Percentiles rank a stretch among this genome's conserved stretches.
These are phyloP conservation scores for Plectus sambesii DNA, from an alignment of 1,140 invertebrate genomes.

Conservation along the genomic window DNA sequence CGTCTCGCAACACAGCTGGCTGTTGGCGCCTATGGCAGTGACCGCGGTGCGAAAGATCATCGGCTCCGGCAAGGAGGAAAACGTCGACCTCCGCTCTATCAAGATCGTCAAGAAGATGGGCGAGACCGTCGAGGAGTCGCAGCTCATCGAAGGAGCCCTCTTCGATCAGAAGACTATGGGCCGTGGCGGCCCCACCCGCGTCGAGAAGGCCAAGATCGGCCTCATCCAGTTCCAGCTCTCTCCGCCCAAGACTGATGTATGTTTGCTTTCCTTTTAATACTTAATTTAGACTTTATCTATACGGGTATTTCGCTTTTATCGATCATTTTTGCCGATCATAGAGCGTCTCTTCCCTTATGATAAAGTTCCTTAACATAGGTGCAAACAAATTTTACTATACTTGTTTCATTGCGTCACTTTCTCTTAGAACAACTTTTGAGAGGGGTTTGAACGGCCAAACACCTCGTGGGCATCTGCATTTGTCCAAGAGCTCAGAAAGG, in stretches of 20 bases:
- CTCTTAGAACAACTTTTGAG: too few relatives aligned
- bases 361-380: too few relatives aligned
- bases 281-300: conserved; percentile 1
- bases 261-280: conserved; percentile 10
- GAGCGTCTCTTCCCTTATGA: too few relatives aligned
- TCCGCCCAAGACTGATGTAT: conserved; percentile 93
- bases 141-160: conserved; percentile 84
- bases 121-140: conserved; percentile 81
- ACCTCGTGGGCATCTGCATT: too few relatives aligned
- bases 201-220: conserved; percentile 97
- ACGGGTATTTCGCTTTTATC: not conserved
- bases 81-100: conserved; percentile 71
- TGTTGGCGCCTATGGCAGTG: conserved; percentile 88
- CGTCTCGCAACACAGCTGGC: conserved; percentile 88
- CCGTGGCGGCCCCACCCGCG: conserved; percentile 73
- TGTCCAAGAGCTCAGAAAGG: too few relatives aligned
- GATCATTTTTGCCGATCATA: too few relatives aligned
- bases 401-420: too few relatives aligned
- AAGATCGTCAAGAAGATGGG: conserved; percentile 91
- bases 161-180: conserved; percentile 76
- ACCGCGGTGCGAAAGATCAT: conserved; percentile 83
- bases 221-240: conserved; percentile 99
- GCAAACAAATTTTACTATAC: too few relatives aligned
- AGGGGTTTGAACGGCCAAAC: too few relatives aligned
- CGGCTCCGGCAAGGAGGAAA: conserved; percentile 55